These are phyloP conservation scores for Hystrix brachyura DNA, from an alignment of 2,113 vertebrate species.

Conservation along the genomic window DNA sequence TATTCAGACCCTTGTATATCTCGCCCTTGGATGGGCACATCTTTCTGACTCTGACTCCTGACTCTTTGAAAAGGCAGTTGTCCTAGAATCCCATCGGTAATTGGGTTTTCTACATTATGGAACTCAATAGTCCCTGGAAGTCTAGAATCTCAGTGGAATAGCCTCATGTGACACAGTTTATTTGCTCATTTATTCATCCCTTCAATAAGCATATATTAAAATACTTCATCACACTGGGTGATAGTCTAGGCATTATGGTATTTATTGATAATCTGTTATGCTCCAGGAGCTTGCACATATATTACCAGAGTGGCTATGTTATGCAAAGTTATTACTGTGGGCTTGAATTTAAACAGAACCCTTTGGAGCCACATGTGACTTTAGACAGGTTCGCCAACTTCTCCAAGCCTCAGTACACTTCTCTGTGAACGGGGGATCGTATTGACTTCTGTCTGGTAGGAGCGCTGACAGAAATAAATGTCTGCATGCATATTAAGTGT, in stretches of 20 bases:
- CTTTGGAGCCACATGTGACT: not conserved
- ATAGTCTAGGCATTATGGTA: slow-evolving; percentile 4
- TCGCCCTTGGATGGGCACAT: not conserved
- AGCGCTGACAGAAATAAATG: not conserved
- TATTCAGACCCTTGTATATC: not conserved
- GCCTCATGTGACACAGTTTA: slow-evolving; percentile 2
- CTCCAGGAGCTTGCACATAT: not conserved
- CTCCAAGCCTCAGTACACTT: not conserved
- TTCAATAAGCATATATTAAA: slow-evolving; percentile 61
- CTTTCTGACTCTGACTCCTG: not conserved
- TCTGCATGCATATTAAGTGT: not conserved
- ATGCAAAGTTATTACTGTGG: not conserved
- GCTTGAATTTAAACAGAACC: not conserved
- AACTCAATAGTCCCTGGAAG: not conserved
- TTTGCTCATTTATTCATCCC: slow-evolving; percentile 36
- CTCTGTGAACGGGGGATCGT: not conserved
- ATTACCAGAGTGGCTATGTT: not conserved
- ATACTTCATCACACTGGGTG: not conserved
- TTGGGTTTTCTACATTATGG: not conserved
- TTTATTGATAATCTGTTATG: slow-evolving; percentile 51
- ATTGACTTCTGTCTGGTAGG: not conserved
- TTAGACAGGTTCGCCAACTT: not conserved
- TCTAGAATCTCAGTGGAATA: not conserved
- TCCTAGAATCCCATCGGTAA: not conserved
- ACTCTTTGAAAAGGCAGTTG: slow-evolving; percentile 9